phyloP scores from a whole-genome alignment of 1,140 invertebrate genomes.

The Meloidogyne floridensis region DNA sequence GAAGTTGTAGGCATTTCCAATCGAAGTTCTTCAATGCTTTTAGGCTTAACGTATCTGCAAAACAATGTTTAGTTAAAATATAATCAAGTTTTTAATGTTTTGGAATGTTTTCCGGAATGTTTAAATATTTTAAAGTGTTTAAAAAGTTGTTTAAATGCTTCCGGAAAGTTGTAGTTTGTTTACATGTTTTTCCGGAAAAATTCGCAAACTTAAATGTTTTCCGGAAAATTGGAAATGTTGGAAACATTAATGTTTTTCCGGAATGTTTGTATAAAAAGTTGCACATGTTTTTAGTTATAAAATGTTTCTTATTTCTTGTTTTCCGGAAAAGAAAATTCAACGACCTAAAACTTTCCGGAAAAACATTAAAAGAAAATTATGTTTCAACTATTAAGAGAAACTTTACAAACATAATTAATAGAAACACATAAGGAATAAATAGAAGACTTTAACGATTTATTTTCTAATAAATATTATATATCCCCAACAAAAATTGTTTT shows the following conservation, averaged over 20 bases:
- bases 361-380: not conserved
- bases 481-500: not conserved
- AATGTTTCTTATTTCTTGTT: no score
- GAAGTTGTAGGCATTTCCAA: conserved; percentile 32
- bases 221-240: no score
- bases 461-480: not conserved
- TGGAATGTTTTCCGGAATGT: not conserved
- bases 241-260: no score
- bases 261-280: no score
- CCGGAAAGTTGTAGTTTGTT: not conserved
- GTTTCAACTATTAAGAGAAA: not conserved
- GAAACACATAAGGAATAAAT: not conserved
- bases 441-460: not conserved
- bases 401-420: not conserved
- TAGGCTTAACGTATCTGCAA: conserved; percentile 40
- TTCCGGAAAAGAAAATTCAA: no score
- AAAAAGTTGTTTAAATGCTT: not conserved
- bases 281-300: no score
- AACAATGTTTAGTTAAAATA: not conserved
- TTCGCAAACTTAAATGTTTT: no score
- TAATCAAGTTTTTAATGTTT: not conserved
- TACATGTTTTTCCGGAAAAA: not conserved
- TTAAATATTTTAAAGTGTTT: not conserved
- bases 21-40: conserved; percentile 38
- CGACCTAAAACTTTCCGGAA: not conserved